phyloP scores from a whole-genome alignment of 2,797 vertebrate species.

The Spatula clypeata region DNA sequence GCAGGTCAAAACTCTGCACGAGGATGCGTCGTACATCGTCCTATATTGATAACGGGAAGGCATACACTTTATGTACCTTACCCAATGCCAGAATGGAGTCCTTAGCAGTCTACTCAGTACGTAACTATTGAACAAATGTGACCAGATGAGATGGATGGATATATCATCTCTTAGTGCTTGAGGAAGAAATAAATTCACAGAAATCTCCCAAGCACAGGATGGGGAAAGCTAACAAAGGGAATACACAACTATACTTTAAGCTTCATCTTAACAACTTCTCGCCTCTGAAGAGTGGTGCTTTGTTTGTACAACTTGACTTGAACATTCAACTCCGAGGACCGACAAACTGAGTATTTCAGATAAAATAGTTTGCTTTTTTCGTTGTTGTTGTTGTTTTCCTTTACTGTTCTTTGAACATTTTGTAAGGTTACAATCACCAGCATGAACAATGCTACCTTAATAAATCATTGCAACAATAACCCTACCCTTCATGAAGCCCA shows the following conservation, averaged over 20 bases:
- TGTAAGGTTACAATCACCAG: neutral
- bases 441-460: neutral
- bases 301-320: neutral
- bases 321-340: neutral
- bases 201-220: neutral
- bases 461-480: neutral
- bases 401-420: neutral
- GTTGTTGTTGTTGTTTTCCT: neutral
- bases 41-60: neutral
- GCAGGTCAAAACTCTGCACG: neutral
- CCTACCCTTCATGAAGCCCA: neutral
- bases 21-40: neutral
- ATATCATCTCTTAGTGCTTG: neutral
- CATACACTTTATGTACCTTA: rapidly evolving
- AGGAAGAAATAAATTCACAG: neutral
- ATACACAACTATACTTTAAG: neutral
- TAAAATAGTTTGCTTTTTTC: neutral
- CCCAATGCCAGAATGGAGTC: rapidly evolving
- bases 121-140: neutral
- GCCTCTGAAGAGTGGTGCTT: rapidly evolving
- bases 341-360: neutral
- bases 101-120: neutral
- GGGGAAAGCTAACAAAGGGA: neutral
- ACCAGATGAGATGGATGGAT: neutral
- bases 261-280: neutral